Base-by-base conservation (phyloP, 2,113 vertebrate genomes). In the Cricetomys ansorgei region DNA sequence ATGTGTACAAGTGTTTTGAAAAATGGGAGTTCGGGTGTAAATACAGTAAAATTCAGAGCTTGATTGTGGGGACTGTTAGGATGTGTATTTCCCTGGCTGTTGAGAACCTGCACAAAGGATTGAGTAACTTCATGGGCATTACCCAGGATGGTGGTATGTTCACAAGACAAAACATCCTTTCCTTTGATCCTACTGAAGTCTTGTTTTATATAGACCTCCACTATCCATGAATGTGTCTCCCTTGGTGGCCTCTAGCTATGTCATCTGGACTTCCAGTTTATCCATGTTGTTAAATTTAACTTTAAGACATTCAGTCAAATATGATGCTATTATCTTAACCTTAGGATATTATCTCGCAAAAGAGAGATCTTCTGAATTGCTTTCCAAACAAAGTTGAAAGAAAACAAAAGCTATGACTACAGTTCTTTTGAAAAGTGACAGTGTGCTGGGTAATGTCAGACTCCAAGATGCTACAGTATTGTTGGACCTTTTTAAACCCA, bases 1-100 rank as follows among this genome's bases (percentile, higher is more conserved):
- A 92, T 0, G 1, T 81, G 67, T 79, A 31, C 53, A 94, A 70
- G 59, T 27, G 29, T 72, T 93, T 65, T 40, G 15, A 69, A 92
- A 88, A 93, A 57, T 53, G 72, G 64, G 76, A 84, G 31, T 48
- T 80, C 31, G 72, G 40, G 64, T 43, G 75, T 48, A 95, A 80
- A 93, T 76, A 81, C 76, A 89, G 93, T 69, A 75, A 57, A 70
- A 83, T 87, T 84, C 45, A 77, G 86, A 93, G 57, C 57, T 65
- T 85, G 37, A 31, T 57, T 21, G 43, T 92, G 70, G 53, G 25
- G 80, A 57, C 37, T 73, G 87, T 88, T 3, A 77, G 59, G 31
- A 37, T 25, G 3, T 89, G 88, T 67, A 83, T 95, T 83, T 96
- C 59, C 53, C 48, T n/a, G 27, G 76, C 8, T 25, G n/a, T 83